Percentiles rank a stretch among this genome's conserved stretches.
These are phyloP conservation scores for Tetramorium bicarinatum DNA, from an alignment of 2,888 invertebrate species.

Conservation along the genomic window DNA sequence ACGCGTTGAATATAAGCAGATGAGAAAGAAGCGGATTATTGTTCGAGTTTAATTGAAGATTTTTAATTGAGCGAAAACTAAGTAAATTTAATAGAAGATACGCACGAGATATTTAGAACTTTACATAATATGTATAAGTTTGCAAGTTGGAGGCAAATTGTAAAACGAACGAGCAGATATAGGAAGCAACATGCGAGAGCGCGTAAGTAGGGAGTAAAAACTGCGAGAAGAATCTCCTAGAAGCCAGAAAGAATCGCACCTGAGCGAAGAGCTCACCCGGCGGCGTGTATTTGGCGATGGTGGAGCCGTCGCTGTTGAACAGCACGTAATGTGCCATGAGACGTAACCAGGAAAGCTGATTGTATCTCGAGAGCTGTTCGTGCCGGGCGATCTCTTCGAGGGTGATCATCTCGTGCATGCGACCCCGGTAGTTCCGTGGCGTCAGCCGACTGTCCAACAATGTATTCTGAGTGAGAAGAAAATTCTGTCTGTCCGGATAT, in stretches of 20 bases:
- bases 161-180: background rate
- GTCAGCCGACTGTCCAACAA: slow-evolving; percentile 89
- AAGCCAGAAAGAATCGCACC: slow-evolving; percentile 72
- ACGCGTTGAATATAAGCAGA: slow-evolving; percentile 28
- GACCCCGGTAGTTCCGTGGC: slow-evolving; percentile 90
- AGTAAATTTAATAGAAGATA: background rate
- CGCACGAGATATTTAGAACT: background rate
- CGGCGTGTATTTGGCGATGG: slow-evolving; percentile 92
- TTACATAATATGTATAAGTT: background rate
- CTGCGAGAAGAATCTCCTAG: slow-evolving; percentile 20
- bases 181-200: background rate
- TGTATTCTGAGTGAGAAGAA: slow-evolving; percentile 90
- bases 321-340: slow-evolving; percentile 90
- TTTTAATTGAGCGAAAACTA: background rate
- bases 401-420: slow-evolving; percentile 92
- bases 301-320: slow-evolving; percentile 90
- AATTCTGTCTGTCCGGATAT: slow-evolving; percentile 89
- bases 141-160: background rate
- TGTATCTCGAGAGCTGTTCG: slow-evolving; percentile 91
- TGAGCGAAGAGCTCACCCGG: slow-evolving; percentile 93
- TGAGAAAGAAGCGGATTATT: slow-evolving; percentile 18
- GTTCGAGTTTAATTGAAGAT: slow-evolving; percentile 1
- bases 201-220: background rate
- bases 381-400: slow-evolving; percentile 93
- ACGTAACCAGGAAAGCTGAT: slow-evolving; percentile 89